Base-by-base conservation (phyloP, 1,140 invertebrate species). In the Pomacea maculata region DNA sequence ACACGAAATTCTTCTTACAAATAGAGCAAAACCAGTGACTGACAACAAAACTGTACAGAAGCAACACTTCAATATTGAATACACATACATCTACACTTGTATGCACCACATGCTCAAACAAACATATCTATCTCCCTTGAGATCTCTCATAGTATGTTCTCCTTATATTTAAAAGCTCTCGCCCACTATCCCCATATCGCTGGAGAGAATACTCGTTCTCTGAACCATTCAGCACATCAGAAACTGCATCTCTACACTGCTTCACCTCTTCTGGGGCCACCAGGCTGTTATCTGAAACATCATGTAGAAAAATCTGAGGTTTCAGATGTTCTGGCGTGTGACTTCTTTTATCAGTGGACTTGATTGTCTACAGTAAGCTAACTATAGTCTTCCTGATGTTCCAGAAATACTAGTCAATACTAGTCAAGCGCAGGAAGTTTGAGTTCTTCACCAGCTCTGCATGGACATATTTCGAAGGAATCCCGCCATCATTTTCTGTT, bases 171-270 rank as follows among this genome's bases (percentile, higher is more conserved):
- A 86, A 74, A 54, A 87, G 73, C 73, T 88, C 85, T 65, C 86
- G 65, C 19, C 91, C 90, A 79, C 82, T 70, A 65, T 88, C 63
- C 82, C 90, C 91, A 80, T 91, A 92, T 52, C 86, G 75, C n/a
- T 86, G 72, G 17, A 91, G 29, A 54, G 82, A 86, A 8, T 83
- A 72, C 11, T 80, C 11, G 70, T 79, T 86, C 84, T 91, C 89
- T 70, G 85, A 95, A 85, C 95, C 93, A 88, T 97, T 96, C 78
- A 95, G 94, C 21, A 96, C 88, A 55, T 93, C 92, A n/a, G 93
- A 92, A 21, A 96, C 93, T n/a, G 95, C 94, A 63, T 93, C 86
- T 85, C 94, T 94, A 90, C 95, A 97, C 19, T 86, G 74, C 74
- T 89, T 79, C 0, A 92, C 87, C 77, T 86, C 79, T n/a, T 86